These are phyloP conservation scores for Mythimna vitellina DNA, from an alignment of 2,888 invertebrate species.

Conservation along the genomic window DNA sequence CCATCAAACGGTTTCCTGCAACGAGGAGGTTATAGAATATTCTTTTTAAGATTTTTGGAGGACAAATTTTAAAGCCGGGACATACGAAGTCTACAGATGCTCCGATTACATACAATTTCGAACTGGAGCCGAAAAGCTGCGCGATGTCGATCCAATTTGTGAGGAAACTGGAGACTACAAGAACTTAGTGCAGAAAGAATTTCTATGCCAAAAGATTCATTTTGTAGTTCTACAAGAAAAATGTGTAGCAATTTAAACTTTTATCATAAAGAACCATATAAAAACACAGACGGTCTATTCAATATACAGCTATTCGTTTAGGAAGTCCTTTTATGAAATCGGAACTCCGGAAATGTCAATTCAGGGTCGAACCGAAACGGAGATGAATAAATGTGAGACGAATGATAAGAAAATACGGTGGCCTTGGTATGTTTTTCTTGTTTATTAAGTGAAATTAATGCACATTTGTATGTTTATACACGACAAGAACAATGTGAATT, in stretches of 20 bases:
- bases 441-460: constrained; percentile 16
- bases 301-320: constrained; percentile 32
- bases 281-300: constrained; percentile 18
- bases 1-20: background rate
- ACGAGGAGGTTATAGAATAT: background rate
- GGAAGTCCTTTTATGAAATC: constrained; percentile 49
- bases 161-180: background rate
- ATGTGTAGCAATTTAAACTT: background rate
- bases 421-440: constrained; percentile 8
- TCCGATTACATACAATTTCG: constrained; percentile 17
- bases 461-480: background rate
- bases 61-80: background rate
- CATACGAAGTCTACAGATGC: background rate
- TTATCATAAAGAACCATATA: background rate
- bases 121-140: constrained; percentile 17
- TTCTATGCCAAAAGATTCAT: background rate
- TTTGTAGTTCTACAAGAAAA: background rate
- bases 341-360: constrained; percentile 53
- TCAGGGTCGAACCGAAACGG: constrained; percentile 41
- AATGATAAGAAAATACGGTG: constrained; percentile 34
- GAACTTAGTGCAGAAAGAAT: background rate
- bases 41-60: background rate
- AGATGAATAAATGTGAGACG: constrained; percentile 46
- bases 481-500: background rate
- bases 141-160: constrained; percentile 19